Base-by-base conservation (phyloP, 2,113 vertebrate species). In the Poecile atricapillus region DNA sequence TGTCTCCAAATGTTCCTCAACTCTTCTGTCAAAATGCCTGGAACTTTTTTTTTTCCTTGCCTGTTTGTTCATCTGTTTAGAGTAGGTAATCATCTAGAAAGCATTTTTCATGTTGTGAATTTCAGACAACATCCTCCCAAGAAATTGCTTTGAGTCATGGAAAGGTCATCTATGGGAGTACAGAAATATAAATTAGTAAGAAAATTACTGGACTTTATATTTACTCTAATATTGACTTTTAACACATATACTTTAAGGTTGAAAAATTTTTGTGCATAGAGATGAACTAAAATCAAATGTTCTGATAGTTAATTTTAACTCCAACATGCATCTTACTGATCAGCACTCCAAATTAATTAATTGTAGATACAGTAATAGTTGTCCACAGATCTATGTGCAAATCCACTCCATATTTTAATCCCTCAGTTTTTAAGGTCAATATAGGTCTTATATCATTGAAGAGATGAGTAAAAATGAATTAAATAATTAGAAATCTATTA, bases 401-500 rank as follows among this genome's bases (percentile, higher is more conserved):
- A 95, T 84, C 27, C 13, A 67, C 19, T 90, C 37, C 62, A 11
- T 87, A 53, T 82, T 93, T 84, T 85, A 59, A 46, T 60, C 21
- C 14, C 27, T 70, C 17, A 2, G 12, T n/a, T 90, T 82, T 80
- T 67, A 64, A 78, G 25, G 44, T 94, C 52, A 95, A 47, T 53
- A 60, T 17, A 65, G 43, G 50, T 83, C 67, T 80, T 86, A 73
- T 59, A 86, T 86, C 20, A 71, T 43, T 92, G 28, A 24, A 90
- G 90, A 92, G 10, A 55, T 24, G 24, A 80, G 44, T 59, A 89
- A 91, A 93, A 94, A 31, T 39, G 1, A 93, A 85, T 89, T 63
- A 89, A 94, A 96, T 44, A 33, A 58, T 87, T 73, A 87, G 55
- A 86, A 87, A 90, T 65, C 15, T 24, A 64, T 92, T 93, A 53